Evolutionary conservation across 2,113 vertebrate genomes (phyloP), one percentile per base, ranked within the genome.

Genomic region (Numenius arquata): DNA sequence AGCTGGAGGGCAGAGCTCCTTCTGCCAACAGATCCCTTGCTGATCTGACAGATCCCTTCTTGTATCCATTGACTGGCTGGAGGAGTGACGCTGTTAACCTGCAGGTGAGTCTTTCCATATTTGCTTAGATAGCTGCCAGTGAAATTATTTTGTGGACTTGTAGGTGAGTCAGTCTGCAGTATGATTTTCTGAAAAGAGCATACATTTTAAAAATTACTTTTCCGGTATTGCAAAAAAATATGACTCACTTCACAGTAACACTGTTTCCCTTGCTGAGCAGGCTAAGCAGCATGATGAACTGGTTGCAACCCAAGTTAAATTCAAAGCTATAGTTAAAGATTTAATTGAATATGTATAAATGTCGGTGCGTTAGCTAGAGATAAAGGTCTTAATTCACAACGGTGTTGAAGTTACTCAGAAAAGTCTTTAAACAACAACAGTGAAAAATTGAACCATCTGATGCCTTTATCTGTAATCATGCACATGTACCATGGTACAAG

Each of bases 381-480:
- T 75, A 67, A 58, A 74, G 61, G 12, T 92, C 43, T 87, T 89
- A 34, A 63, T 70, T 93, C 53, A 76, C 53, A 94, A 85, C 27
- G 15, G 30, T 75, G 53, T 65, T 93, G 70, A 72, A 90, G 66
- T 88, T 78, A 67, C 80, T 72, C 66, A 74, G 76, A 68, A 92
- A 94, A 75, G 85, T 58, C 38, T 93, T 94, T 83, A 82, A 93
- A 78, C n/a, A 75, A 84, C n/a, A 73, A 11, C 32, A 53, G n/a
- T 26, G 88, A 85, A 89, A 81, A 62, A 15, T 20, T 41, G 62
- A 94, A 40, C 56, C 12, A 25, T 80, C 47, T 77, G 58, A 88
- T 6, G 20, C 67, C 23, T 78, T 90, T 55, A 81, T 80, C 15
- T 67, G 34, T 85, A 45, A 48, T 55, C 4, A 4, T 26, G 3